Base-by-base conservation (phyloP, 2,888 invertebrate species). In the Reticulitermes lucifugus region DNA sequence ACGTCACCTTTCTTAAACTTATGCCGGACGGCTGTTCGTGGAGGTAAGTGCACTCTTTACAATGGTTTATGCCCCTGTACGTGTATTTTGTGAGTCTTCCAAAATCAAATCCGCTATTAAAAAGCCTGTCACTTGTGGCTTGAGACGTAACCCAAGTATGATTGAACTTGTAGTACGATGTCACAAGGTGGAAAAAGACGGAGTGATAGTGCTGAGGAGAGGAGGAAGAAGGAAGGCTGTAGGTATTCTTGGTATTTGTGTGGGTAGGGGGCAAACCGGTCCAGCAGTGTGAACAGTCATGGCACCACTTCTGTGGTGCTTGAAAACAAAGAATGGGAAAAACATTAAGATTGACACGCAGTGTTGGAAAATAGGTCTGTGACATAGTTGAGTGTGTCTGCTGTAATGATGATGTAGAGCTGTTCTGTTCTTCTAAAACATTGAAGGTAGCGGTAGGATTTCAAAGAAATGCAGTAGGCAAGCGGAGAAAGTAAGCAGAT, bases 321-420 rank as follows among this genome's bases (percentile, higher is more conserved):
- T 77, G 51, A n/a, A 77, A 77, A 77, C 43, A 51, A 46, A 51
- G 35, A 77, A 77, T 77, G 46, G 6, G 9, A 77, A 43, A 77
- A 25, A 12, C n/a, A 12, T 77, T 18, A 46, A 77, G 10, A 77
- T 43, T n/a, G 46, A 77, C 77, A 77, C 46, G 77, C 77, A n/a
- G 22, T 77, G 46, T 10, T n/a, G 51, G 77, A 77, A 77, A 41
- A n/a, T 46, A 46, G 77, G 77, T 77, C 77, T 46, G n/a, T 77
- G 77, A 46, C 77, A 77, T 46, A 10, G 77, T 77, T 77, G n/a
- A 25, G 65, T 18, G 21, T 55, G 18, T 55, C 65, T 65, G 35
- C 60, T 21, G 60, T 60, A 18, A 35, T 60, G 14, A 60, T 60
- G 21, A 60, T 25, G n/a, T 14, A 25, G 25, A 25, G 9, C 65